A percentile compares a stretch with the other conserved stretches of the same genome.
Evolutionary conservation across 2,797 vertebrate species (phyloP).

Genomic region (Poeciliopsis infans): DNA sequence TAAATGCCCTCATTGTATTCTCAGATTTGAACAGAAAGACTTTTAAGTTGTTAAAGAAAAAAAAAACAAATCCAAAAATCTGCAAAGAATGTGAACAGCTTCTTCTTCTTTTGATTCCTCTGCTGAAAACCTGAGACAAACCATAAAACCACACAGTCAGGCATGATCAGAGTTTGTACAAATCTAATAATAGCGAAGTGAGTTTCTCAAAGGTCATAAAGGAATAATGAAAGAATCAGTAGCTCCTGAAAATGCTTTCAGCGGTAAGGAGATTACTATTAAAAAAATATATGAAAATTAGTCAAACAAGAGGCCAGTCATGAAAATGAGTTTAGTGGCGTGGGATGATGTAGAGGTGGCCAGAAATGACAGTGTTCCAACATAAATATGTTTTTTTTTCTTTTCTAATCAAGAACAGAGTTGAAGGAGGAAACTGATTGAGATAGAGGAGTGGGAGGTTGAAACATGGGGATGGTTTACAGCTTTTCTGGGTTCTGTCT

Average conservation of each 20-base stretch:
- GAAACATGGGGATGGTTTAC: constrained; percentile 64
- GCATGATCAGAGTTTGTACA: constrained; percentile 45
- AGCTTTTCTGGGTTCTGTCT: constrained; percentile 77
- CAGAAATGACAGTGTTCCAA: constrained; percentile 68
- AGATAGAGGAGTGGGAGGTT: constrained; percentile 42
- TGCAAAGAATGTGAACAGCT: constrained; percentile 18
- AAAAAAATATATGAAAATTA: constrained; percentile 26
- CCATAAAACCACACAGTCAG: constrained; percentile 44
- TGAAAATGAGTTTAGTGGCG: constrained; percentile 37
- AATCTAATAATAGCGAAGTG: constrained; percentile 68
- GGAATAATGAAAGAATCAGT: constrained; percentile 65
- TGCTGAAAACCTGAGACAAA: constrained; percentile 7
- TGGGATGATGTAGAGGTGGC: constrained; percentile 46
- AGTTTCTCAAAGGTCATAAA: constrained; percentile 60
- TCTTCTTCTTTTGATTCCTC: constrained; percentile 15
- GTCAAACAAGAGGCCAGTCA: constrained; percentile 41
- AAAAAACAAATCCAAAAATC: constrained; percentile 33
- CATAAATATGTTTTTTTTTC: constrained; percentile 58
- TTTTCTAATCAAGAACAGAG: constrained; percentile 36
- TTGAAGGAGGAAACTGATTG: constrained; percentile 16
- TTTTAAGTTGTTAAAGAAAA: neutral
- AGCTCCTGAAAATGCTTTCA: constrained; percentile 58
- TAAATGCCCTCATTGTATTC: neutral
- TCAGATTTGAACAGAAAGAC: neutral
- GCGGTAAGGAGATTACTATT: constrained; percentile 69